Evolutionary conservation across 2,797 vertebrate species (phyloP).

Genomic region (Manis pentadactyla): DNA sequence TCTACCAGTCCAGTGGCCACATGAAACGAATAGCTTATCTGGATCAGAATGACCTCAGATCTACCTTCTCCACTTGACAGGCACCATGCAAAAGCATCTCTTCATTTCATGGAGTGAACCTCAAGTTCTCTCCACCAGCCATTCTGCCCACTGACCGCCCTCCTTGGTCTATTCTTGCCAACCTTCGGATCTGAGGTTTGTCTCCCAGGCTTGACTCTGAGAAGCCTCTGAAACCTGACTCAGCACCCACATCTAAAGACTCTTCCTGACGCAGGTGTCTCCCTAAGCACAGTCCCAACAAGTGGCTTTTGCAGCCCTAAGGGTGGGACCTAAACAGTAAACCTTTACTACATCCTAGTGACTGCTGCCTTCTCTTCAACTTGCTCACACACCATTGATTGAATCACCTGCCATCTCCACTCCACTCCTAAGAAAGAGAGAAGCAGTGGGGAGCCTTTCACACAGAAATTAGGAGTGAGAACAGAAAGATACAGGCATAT

Average conservation of each 20-base stretch:
- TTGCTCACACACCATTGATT: neutral
- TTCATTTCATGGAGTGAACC: neutral
- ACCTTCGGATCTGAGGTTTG: neutral
- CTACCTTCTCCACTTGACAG: neutral
- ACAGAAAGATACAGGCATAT: neutral
- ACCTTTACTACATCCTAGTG: neutral
- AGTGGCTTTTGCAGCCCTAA: neutral
- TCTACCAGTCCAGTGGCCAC: neutral
- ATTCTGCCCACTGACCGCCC: neutral
- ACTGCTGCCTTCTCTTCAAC: neutral
- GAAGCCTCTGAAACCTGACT: neutral
- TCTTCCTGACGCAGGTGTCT: neutral
- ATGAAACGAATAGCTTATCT: neutral
- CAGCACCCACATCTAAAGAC: neutral
- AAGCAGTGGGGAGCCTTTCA: neutral
- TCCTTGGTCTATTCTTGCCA: neutral
- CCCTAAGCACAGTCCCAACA: neutral
- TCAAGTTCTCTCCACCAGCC: neutral
- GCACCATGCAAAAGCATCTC: neutral
- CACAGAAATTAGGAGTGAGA: neutral
- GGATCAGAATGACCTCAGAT: neutral
- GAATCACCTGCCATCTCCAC: neutral
- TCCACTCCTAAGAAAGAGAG: neutral
- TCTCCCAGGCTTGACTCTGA: neutral
- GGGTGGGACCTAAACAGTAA: neutral